Evolutionary conservation across 2,888 invertebrate genomes (phyloP).

Genomic region (Parasteatoda lunata): DNA sequence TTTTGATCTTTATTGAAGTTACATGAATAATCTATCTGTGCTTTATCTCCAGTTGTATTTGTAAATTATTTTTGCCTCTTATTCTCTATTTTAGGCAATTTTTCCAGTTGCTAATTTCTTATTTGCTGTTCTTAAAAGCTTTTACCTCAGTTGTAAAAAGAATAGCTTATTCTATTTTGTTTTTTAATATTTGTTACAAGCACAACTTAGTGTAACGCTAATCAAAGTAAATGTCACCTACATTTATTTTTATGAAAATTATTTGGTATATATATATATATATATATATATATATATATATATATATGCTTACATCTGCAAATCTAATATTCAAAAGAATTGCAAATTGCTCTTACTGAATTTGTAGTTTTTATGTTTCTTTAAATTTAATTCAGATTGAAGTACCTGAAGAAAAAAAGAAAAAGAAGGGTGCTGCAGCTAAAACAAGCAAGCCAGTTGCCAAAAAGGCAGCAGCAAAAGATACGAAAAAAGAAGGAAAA

Average conservation of each 20-base stretch:
- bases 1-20: too few relatives aligned
- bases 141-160: too few relatives aligned
- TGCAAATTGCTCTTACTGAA: not conserved
- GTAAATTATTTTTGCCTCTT: too few relatives aligned
- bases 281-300: too few relatives aligned
- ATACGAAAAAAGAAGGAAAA: conserved; percentile 10
- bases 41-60: too few relatives aligned
- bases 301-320: not conserved
- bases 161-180: too few relatives aligned
- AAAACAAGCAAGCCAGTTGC: conserved; percentile 24
- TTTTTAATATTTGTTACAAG: not conserved
- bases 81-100: too few relatives aligned
- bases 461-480: conserved; percentile 9
- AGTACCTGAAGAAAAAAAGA: conserved; percentile 35
- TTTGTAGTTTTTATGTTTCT: too few relatives aligned
- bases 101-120: too few relatives aligned
- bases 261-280: too few relatives aligned
- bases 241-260: not conserved
- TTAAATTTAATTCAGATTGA: conserved; percentile 18
- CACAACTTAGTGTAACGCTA: not conserved
- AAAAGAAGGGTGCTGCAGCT: conserved; percentile 14
- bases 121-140: too few relatives aligned
- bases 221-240: not conserved
- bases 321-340: not conserved
- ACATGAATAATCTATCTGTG: too few relatives aligned